Base-by-base conservation (phyloP, 2,888 invertebrate genomes). In the Drosophila vallismaia region DNA sequence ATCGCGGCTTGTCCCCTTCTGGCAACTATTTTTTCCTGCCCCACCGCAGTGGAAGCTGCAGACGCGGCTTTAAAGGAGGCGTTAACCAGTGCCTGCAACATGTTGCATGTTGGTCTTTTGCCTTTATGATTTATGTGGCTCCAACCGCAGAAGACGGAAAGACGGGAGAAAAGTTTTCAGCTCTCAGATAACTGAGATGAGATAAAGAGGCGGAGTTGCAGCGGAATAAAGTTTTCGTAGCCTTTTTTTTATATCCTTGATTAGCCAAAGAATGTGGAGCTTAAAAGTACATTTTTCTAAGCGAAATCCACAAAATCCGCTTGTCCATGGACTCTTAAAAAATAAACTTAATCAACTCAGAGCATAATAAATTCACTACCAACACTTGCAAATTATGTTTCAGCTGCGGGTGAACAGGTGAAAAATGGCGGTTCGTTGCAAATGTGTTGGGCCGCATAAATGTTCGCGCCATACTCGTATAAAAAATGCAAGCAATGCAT, bases 401-500 rank as follows among this genome's bases (percentile, higher is more conserved):
- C 28, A 33, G 33, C 6, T 33, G 44, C 40, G 36, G 31, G 19
- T 19, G 28, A n/a, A 8, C 33, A 14, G 42, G 51, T 38, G 40
- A 24, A 29, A 36, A 45, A 45, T n/a, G 8, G 29, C 19, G 56
- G 8, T 29, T 6, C 38, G 40, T 9, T 38, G 38, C 24, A 63
- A 64, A 63, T 33, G 53, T 64, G 64, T 64, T 64, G 64, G 46
- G 38, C 64, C 64, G 64, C 64, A 64, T 46, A 64, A 52, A 54
- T 75, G 79, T 76, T 71, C 58, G 46, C 74, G 76, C 67, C 71
- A 38, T 42, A 19, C 19, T 19, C 19, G 19, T 1, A 62, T 63
- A 49, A 82, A 82, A 81, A 79, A 85, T 80, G 80, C 80, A 77
- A 58, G 76, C 70, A 51, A 73, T 79, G 79, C 68, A 66, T 60